Conservation (phyloP, 2,888 invertebrate genomes). For the Drosophila merina region DNA sequence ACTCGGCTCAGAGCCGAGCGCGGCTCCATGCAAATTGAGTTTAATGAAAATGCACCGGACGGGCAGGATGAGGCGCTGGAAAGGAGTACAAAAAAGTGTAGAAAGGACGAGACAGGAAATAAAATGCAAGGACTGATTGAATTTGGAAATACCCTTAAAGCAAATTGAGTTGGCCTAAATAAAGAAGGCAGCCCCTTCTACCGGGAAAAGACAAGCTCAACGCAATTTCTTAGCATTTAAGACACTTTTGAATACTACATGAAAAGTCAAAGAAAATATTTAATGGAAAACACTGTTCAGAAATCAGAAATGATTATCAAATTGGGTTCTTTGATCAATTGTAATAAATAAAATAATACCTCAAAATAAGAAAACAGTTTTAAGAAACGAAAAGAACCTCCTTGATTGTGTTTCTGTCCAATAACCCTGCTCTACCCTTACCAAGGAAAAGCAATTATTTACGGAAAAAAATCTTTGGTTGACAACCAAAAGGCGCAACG, state of each 20-base stretch:
- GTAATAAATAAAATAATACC: no score
- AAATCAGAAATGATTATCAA: no score
- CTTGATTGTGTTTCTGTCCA: not conserved
- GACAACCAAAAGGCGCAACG: constrained; percentile 58
- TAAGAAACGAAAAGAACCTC: not conserved
- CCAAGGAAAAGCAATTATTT: constrained; percentile 15
- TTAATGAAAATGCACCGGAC: constrained; percentile 52
- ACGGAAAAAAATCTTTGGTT: constrained; percentile 39
- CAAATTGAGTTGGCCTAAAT: constrained; percentile 15
- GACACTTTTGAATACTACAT: not conserved
- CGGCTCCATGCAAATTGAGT: constrained; percentile 56
- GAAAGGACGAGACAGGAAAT: constrained; percentile 9
- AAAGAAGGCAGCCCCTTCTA: no score
- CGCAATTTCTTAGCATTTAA: not conserved
- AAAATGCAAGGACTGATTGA: constrained; percentile 33
- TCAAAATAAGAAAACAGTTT: no score
- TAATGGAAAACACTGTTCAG: not conserved
- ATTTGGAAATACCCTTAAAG: constrained; percentile 27
- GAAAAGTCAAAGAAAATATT: not conserved
- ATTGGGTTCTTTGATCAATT: no score
- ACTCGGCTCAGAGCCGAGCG: constrained; percentile 7
- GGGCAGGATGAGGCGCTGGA: not conserved
- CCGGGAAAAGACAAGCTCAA: not conserved
- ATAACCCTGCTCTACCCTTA: constrained; percentile 7
- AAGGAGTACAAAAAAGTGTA: not conserved